Evolutionary conservation across 2,113 vertebrate genomes (phyloP), one percentile per base, ranked within the genome.

Genomic region (Sphyrna mokarran): DNA sequence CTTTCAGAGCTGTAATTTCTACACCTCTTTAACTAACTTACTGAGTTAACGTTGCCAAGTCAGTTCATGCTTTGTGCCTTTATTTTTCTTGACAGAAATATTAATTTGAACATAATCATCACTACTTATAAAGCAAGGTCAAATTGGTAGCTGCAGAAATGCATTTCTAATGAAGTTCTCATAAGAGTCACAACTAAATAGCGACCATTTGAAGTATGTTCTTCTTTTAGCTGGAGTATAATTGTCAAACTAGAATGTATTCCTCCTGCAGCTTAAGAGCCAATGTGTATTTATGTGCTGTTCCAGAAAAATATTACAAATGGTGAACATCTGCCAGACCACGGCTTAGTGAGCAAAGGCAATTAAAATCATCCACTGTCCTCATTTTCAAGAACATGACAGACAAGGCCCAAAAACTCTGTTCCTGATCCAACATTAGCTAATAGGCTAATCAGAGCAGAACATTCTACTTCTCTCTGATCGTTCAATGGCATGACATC

Each of bases 381-480:
- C 97, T 97, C 97, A 97, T 98, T 98, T 97, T 96, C 96, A 97
- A 96, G 96, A 97, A 97, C 97, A 97, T 97, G 97, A 98, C 97
- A 98, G 97, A 97, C 96, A 97, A 97, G 97, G 97, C 97, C 97
- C 97, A 96, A 97, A 97, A 97, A 98, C 96, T 97, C 96, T 97
- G 96, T 97, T 97, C 97, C 96, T 97, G 96, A 97, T 97, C 96
- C 96, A 97, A 96, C 97, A 97, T 97, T 97, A 97, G 97, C 97
- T 97, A 97, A 98, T 98, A 97, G 97, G 97, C 97, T 98, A 98
- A 98, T 98, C 96, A 97, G 97, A 98, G 97, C 98, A 97, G 97
- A 98, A 97, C 97, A 97, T 97, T 96, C 96, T 96, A 96, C 97
- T 97, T 97, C 96, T 95, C 78, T 72, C 43, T 95, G 69, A 72